These are phyloP conservation scores for Hyperoplus immaculatus DNA, from an alignment of 2,797 vertebrate species.

Conservation along the genomic window DNA sequence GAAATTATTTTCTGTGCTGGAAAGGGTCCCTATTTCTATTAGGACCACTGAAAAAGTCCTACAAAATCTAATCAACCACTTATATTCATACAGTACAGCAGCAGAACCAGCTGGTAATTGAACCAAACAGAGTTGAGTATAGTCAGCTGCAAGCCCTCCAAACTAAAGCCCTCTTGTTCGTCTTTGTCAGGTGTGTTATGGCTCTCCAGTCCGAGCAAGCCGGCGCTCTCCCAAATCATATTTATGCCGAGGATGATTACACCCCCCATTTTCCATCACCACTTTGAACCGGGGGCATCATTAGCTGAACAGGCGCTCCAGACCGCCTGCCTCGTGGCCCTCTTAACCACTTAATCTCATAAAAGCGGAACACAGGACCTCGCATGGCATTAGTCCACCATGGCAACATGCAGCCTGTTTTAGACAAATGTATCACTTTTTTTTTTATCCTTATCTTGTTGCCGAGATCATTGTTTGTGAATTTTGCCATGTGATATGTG, in stretches of 20 bases:
- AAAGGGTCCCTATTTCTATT: not conserved
- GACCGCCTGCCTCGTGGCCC: constrained; percentile 61
- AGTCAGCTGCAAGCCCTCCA: constrained; percentile 6
- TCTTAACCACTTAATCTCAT: constrained; percentile 77
- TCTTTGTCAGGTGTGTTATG: constrained; percentile 31
- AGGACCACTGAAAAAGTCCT: not conserved
- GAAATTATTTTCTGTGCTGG: not conserved
- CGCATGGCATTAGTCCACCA: constrained; percentile 53
- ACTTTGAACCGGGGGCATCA: constrained; percentile 73
- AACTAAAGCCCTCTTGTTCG: constrained; percentile 11
- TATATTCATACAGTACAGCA: not conserved
- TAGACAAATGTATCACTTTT: constrained; percentile 13
- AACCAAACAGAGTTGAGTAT: not conserved
- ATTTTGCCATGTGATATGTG: constrained; percentile 44
- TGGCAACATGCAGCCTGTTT: constrained; percentile 55
- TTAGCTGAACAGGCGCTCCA: constrained; percentile 73
- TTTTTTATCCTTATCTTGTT: constrained; percentile 55
- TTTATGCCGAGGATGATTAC: constrained; percentile 50
- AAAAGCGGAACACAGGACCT: constrained; percentile 62
- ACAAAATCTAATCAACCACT: not conserved
- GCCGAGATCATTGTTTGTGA: constrained; percentile 36
- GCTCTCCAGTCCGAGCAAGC: constrained; percentile 23
- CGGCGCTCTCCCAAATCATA: constrained; percentile 35
- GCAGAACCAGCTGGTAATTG: not conserved
- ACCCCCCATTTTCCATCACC: constrained; percentile 55